Base-by-base conservation (phyloP, 1,140 invertebrate species). In the Rhizoglyphus robini region DNA sequence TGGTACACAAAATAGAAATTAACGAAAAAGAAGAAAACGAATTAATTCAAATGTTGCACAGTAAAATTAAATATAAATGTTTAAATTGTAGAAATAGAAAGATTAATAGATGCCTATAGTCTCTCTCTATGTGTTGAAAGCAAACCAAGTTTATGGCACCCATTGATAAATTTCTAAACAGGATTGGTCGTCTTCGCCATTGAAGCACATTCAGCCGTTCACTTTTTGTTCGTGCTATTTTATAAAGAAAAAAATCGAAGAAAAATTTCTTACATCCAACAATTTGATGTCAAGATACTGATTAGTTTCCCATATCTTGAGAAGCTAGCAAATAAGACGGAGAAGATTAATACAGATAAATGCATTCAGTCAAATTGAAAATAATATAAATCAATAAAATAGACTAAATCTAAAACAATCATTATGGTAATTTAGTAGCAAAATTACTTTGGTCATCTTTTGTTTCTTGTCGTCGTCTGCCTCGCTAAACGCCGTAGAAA, bases 291-390 rank as follows among this genome's bases (percentile, higher is more conserved):
- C 85, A 74, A 96, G 91, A 76, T 96, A 96, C 78, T 94, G 93
- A 67, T 96, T 96, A 63, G 89, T 90, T 75, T 96, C 91, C 94
- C 94, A 98, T 13, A 97, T 78, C 59, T 86, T 88, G 23, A 96
- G 78, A 54, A 97, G 77, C 80, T 84, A 74, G 31, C 73, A 72
- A n/a, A 69, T 65, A 68, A 65, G 38, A 60, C 8, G 20, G 18
- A 18, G 31, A 48, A 25, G 11, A 49, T 63, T 41, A 70, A 54
- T 63, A 60, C 65, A 47, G 34, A 30, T 63, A 11, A 47, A 15
- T 32, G 60, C 36, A 46, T 49, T 58, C 15, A 18, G 29, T 46
- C 74, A 75, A 71, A 57, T 75, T 72, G 69, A 69, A 70, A 64
- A 48, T 63, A 66, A 66, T 69, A 66, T 58, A 70, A 58, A 57